Evolutionary conservation across 92 coral and sea anemone species (phyloP).

Genomic region (Plumapathes pennacea): DNA sequence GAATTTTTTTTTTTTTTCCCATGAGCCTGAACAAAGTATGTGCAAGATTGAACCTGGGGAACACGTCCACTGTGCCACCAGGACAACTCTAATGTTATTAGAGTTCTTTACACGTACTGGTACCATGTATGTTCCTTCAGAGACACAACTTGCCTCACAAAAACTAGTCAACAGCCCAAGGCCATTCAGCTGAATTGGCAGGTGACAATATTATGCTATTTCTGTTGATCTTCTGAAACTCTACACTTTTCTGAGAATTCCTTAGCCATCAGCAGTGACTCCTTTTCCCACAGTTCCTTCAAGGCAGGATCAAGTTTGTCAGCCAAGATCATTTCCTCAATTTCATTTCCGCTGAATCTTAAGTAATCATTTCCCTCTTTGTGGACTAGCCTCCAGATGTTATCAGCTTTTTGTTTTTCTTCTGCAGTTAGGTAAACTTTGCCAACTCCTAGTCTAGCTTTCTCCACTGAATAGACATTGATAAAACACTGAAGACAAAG

Average conservation of each 20-base stretch:
- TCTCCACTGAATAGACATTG: slow-evolving; percentile 65
- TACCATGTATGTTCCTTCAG: too few species aligned
- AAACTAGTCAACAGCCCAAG: too few species aligned
- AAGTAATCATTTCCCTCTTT: slow-evolving; percentile 30
- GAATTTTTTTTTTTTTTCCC: too few species aligned
- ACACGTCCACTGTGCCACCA: too few species aligned
- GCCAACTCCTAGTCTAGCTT: slow-evolving; percentile 59
- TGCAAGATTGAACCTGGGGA: too few species aligned
- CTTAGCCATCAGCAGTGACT: slow-evolving; percentile 34
- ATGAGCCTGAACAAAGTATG: too few species aligned
- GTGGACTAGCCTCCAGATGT: slow-evolving; percentile 63
- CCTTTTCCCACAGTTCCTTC: slow-evolving; percentile 63
- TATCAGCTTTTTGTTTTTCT: slow-evolving; percentile 50
- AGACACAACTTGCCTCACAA: too few species aligned
- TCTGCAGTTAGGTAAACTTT: slow-evolving; percentile 46
- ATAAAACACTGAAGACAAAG: slow-evolving; percentile 47
- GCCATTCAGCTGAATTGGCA: too few species aligned
- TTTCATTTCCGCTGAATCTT: slow-evolving; percentile 70
- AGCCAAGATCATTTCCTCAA: slow-evolving; percentile 69
- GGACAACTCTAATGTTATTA: too few species aligned
- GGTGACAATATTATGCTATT: background rate
- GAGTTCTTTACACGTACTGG: too few species aligned
- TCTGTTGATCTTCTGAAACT: slow-evolving; percentile 23
- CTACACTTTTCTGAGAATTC: slow-evolving; percentile 51
- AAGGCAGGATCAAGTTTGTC: slow-evolving; percentile 50